Base-by-base conservation (phyloP, 2,888 invertebrate genomes). In the Minunthozetes semirufus region DNA sequence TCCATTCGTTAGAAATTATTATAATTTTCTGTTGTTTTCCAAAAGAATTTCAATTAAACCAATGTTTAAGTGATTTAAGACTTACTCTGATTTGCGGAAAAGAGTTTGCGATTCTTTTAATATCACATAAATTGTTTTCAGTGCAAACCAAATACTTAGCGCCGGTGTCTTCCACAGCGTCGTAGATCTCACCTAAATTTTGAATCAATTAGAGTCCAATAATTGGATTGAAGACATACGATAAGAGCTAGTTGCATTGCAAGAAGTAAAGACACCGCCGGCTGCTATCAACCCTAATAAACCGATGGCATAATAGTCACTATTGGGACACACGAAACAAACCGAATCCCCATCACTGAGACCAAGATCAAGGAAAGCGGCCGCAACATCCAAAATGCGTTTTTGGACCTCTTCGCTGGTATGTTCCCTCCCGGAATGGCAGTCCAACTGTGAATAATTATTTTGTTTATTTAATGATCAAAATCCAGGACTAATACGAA, bases 361-460 rank as follows among this genome's bases (percentile, higher is more conserved):
- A 96, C 15, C 68, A 9, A 68, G n/a, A 13, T 42, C 68, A 22
- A 68, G 15, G 19, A 68, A 22, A 46, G 68, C 68, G 0, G 68
- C 68, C 1, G 42, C 46, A 68, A 68, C 9, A 11, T 68, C 46
- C 0, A 68, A 22, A 11, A 68, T 22, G 13, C 19, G 68, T 6
- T 68, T n/a, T 9, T 19, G 17, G 0, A 68, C 68, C 33, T 68
- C 42, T 68, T 42, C 22, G 1, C 42, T 22, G n/a, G 1, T 42
- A 68, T 68, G 68, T 19, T 38, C 19, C 17, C 68, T 2, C n/a
- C 68, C 46, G 19, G 68, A 15, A 1, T 42, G 46, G 17, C 68
- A 68, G 22, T 68, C 68, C 17, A 68, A 11, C 68, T 68, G 13
- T 11, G 1, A 0, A 22, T 29, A 6, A 19, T n/a, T 3, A 6